Evolutionary conservation across 2,113 vertebrate genomes (phyloP).

Genomic region (Chloroceryle aenea): DNA sequence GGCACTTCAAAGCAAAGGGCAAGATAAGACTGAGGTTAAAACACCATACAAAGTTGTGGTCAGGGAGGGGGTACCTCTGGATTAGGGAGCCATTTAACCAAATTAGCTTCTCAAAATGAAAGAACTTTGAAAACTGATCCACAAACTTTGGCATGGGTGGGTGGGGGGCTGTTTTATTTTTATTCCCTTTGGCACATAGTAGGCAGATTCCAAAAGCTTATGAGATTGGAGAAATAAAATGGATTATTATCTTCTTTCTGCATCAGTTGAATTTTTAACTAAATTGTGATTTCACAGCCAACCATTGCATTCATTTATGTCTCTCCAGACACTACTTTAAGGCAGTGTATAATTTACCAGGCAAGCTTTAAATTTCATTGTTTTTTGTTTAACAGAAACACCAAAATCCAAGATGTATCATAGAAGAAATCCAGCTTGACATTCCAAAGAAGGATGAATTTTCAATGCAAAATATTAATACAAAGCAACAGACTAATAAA

Average conservation of each 20-base stretch:
- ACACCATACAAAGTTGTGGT: background rate
- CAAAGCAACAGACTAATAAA: background rate
- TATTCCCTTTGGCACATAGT: background rate
- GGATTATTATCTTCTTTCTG: background rate
- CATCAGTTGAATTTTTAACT: background rate
- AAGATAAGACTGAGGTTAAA: background rate
- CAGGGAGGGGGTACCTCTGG: background rate
- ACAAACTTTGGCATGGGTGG: background rate
- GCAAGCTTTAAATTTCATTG: background rate
- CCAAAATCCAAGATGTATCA: background rate
- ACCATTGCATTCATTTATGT: background rate
- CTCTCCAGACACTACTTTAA: background rate
- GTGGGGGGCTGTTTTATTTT: background rate
- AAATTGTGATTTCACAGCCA: background rate
- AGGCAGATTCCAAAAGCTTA: background rate
- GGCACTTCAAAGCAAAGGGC: rapidly evolving
- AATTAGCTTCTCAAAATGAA: background rate
- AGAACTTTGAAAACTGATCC: background rate
- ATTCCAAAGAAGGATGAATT: background rate
- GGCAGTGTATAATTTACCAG: background rate
- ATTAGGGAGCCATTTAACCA: background rate
- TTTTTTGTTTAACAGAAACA: background rate
- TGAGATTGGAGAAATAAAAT: background rate
- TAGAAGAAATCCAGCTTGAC: background rate
- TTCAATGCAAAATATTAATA: background rate